A percentile compares a stretch with the other conserved stretches of the same genome.
Evolutionary conservation across 1,140 invertebrate genomes (phyloP).

Genomic region (Bathynomus jamesi): DNA sequence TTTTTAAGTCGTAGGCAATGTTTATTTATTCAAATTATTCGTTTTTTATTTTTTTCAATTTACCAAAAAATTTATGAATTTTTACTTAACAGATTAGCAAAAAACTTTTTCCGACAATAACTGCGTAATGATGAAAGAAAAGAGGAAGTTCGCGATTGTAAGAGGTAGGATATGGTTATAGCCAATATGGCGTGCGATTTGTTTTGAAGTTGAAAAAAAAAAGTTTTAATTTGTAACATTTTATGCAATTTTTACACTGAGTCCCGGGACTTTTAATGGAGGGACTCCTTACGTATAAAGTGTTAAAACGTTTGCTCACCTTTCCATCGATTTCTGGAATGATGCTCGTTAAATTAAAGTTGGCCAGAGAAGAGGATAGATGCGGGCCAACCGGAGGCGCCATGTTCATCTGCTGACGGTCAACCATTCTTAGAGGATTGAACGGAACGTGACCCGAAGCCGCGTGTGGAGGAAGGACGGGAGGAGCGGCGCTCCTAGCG

Average conservation of each 20-base stretch:
- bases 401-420: slow-evolving; percentile 31
- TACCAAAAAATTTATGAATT: too few species aligned
- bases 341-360: slow-evolving; percentile 36
- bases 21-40: too few species aligned
- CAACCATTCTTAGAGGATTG: slow-evolving; percentile 32
- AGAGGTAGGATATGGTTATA: too few species aligned
- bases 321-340: slow-evolving; percentile 37
- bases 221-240: neutral
- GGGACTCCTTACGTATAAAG: too few species aligned
- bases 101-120: too few species aligned
- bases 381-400: slow-evolving; percentile 24
- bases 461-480: slow-evolving; percentile 20
- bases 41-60: too few species aligned
- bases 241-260: neutral
- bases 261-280: neutral
- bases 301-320: slow-evolving; percentile 2
- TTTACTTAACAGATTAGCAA: too few species aligned
- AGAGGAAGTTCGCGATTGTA: too few species aligned
- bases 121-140: too few species aligned
- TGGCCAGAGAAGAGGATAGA: slow-evolving; percentile 33
- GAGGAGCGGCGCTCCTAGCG: slow-evolving; percentile 4
- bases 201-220: too few species aligned
- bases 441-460: slow-evolving; percentile 23
- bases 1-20: too few species aligned
- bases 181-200: too few species aligned